Base-by-base conservation (phyloP, 2,797 vertebrate genomes). In the Esox lucius region DNA sequence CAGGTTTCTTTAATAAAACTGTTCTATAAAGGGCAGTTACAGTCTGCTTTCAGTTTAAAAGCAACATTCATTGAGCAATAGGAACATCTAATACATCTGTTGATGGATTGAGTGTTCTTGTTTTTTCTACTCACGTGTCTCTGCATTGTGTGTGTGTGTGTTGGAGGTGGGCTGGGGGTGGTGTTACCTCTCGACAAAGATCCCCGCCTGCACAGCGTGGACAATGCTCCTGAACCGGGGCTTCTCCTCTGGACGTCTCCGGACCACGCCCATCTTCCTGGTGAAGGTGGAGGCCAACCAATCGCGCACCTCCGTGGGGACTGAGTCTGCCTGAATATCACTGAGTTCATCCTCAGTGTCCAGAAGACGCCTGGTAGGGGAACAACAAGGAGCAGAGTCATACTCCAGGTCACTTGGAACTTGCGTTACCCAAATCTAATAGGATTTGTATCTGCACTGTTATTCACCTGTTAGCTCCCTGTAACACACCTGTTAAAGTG, bases 231-330 rank as follows among this genome's bases (percentile, higher is more conserved):
- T 92, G 90, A 99, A 99, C 89, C 95, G 95, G 1, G 97, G 97
- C 80, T 99, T 99, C 88, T 99, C 98, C 83, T 98, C 98, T 0
- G 96, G 94, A 22, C 96, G 95, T 28, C 96, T 95, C 87, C 95
- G 96, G 64, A 91, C 93, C 88, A 97, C 92, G 71, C 96, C 98
- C 97, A 98, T 98, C 93, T 97, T 97, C 71, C 96, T 93, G 0
- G 96, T 98, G 88, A 99, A 99, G 3, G 98, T 99, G 46, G 97
- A 99, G 1, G 98, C 98, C 89, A 99, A 85, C 98, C 98, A 99
- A 79, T 98, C 97, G 13, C 97, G 95, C 7, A 99, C 98, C 85
- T 99, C 98, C 11, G 90, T 92, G 0, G 98, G 98, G 73, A 99
- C 97, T 0, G 97, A 96, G 87, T 98, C 98, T 0, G 92, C 95